Evolutionary conservation across 2,113 vertebrate species (phyloP), one percentile per base, ranked within the genome.

Genomic region (Phylloscopus trochiloides): DNA sequence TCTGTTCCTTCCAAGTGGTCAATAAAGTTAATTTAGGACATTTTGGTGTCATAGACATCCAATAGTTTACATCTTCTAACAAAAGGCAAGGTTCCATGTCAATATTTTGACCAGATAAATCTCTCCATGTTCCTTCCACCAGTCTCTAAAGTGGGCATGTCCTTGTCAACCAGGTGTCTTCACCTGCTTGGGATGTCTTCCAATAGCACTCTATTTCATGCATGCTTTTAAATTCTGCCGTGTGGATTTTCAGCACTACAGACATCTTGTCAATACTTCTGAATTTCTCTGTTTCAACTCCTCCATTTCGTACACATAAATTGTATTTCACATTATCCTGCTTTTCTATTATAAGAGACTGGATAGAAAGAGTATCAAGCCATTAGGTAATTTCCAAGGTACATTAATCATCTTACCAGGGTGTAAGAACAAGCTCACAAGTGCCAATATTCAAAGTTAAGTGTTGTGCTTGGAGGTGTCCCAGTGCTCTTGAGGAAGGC

Each of bases 301-400:
- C 42, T 83, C 52, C 73, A 65, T 81, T 92, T 91, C 13, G 3
- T 70, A 57, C n/a, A 11, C 58, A 52, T 65, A 85, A 94, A 89
- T 75, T 85, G 36, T 12, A 77, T 75, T 32, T 50, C 77, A 55
- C 25, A 32, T 75, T 72, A 61, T 75, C 62, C 66, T 79, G 45
- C 15, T 87, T 94, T 85, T 75, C 50, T 85, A 42, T 59, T 91
- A 29, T n/a, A 81, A 75, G 36, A 86, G n/a, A 36, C 42, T 78
- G 18, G 52, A 79, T 8, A 65, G 77, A 82, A 75, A 89, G 70
- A 45, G 47, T 68, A 90, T 65, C 28, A 75, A 72, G n/a, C 36
- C 70, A 92, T 94, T 82, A 90, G 80, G 42, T 73, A 86, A 72
- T 91, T 85, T 97, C 70, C 77, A 91, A 75, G 43, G 47, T n/a